Percentiles rank a stretch among this genome's conserved stretches.
These are phyloP conservation scores for Brachionus asplanchnoidis DNA, from an alignment of 1,140 invertebrate genomes.

Conservation along the genomic window DNA sequence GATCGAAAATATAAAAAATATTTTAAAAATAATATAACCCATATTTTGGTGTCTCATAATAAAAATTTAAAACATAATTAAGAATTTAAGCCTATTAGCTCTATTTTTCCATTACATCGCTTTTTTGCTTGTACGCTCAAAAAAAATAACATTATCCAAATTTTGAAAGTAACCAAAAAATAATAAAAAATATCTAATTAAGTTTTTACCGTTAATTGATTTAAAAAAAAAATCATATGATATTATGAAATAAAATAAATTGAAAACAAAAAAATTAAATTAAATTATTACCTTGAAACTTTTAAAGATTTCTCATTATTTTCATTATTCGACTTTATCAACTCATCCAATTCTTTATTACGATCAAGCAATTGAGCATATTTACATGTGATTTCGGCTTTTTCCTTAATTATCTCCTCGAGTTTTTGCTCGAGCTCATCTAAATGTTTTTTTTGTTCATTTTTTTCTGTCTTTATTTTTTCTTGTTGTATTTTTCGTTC, in stretches of 20 bases:
- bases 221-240: too few relatives aligned
- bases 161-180: too few relatives aligned
- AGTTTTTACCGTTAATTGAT: too few relatives aligned
- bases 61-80: not conserved
- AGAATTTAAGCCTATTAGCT: too few relatives aligned
- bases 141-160: too few relatives aligned
- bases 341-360: not conserved
- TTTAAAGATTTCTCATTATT: constrained; percentile 27
- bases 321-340: not conserved
- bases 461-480: not conserved
- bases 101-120: not conserved
- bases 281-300: not conserved
- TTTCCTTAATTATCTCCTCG: not conserved
- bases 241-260: too few relatives aligned
- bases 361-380: constrained; percentile 5
- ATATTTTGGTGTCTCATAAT: not conserved
- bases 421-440: constrained; percentile 16
- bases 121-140: too few relatives aligned
- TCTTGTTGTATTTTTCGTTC: not conserved
- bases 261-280: too few relatives aligned
- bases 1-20: too few relatives aligned
- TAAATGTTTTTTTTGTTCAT: constrained; percentile 1
- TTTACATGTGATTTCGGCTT: constrained; percentile 15
- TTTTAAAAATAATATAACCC: too few relatives aligned
- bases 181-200: not conserved